Base-by-base conservation (phyloP, 2,888 invertebrate genomes). In the Scaptodrosophila latifasciaeformis region DNA sequence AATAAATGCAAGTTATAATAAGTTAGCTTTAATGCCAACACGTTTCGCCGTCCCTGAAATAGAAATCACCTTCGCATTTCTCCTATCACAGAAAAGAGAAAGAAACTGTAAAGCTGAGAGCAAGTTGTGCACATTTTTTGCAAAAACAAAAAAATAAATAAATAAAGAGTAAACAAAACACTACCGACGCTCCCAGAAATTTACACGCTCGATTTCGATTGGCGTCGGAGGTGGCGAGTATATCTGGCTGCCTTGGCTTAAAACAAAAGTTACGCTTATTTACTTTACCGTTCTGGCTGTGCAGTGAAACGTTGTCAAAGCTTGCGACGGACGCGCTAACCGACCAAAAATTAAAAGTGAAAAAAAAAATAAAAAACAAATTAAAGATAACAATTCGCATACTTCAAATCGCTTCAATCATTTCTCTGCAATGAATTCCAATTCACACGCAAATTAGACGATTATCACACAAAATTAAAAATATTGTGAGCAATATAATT, bases 21-120 rank as follows among this genome's bases (percentile, higher is more conserved):
- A 18, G 19, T 40, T 10, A 40, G n/a, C 17, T 10, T 18, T 65
- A 70, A 68, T 74, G 74, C 40, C 39, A 69, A 67, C 75, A 50
- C 63, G 60, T 70, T 67, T 74, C 70, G 49, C 53, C 52, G 58
- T 45, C 62, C 51, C 34, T 51, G 49, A 43, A 49, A n/a, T n/a
- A n/a, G n/a, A n/a, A n/a, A 42, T 63, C 46, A 56, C 60, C 57
- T 62, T 62, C 46, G 39, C 52, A 54, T 49, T 30, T 52, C 46
- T 47, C 52, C 35, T 27, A 24, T 27, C 17, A 5, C 9, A 5
- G 27, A 27, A 5, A 27, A 7, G 34, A 15, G 5, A 40, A 30
- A 37, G 30, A 54, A 27, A 42, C 55, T 34, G 43, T 31, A 52
- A 52, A 30, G 48, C 15, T 37, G 7, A 2, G 37, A 17, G 18